phyloP scores from a whole-genome alignment of 2,888 invertebrate genomes.

The Mechanitis mazaeus region DNA sequence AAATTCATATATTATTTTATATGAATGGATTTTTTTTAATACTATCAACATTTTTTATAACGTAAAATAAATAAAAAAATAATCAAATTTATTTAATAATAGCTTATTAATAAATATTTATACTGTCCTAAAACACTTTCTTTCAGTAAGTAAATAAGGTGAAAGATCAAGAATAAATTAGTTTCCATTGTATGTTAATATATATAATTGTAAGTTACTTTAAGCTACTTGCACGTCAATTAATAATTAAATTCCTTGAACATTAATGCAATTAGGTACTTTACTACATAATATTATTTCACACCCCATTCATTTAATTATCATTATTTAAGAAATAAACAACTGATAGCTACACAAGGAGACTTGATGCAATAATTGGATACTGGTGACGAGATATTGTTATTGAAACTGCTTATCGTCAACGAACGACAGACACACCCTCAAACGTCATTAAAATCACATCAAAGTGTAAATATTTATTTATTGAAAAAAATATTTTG shows the following conservation, averaged over 20 bases:
- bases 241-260: not conserved
- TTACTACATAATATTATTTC: too few species aligned
- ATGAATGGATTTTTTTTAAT: too few species aligned
- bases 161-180: conserved; percentile 38
- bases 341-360: not conserved
- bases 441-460: not conserved
- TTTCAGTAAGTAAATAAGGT: conserved; percentile 43
- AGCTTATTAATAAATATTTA: conserved; percentile 4
- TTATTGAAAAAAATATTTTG: not conserved
- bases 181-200: conserved; percentile 37
- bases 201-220: not conserved
- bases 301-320: not conserved
- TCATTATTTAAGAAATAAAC: not conserved
- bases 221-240: not conserved
- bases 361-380: not conserved
- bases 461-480: not conserved
- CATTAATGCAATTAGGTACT: too few species aligned
- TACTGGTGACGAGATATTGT: not conserved
- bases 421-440: not conserved
- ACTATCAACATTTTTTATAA: not conserved
- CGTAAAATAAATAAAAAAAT: not conserved
- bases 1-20: conserved; percentile 30
- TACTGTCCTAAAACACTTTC: conserved; percentile 25
- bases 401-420: not conserved
- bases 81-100: conserved; percentile 8